phyloP scores from a whole-genome alignment of 2,888 invertebrate genomes.

The Hipparchia semele region DNA sequence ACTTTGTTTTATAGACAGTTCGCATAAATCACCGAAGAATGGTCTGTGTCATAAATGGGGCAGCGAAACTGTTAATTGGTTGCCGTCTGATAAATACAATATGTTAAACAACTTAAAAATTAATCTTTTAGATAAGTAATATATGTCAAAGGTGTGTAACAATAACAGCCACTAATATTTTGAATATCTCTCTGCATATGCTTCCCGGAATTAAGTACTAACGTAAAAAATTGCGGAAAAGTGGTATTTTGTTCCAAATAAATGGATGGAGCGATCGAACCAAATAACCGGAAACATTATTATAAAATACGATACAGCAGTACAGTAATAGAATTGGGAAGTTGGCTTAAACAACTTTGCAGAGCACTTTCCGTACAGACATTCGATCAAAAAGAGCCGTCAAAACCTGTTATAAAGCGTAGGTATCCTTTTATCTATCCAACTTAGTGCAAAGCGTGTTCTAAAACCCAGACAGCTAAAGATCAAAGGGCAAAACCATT shows the following conservation, averaged over 20 bases:
- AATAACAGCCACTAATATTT: too few relatives aligned
- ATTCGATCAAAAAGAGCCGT: constrained; percentile 1
- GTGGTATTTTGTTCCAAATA: neutral
- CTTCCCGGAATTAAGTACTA: neutral
- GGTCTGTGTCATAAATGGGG: too few relatives aligned
- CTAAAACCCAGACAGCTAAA: too few relatives aligned
- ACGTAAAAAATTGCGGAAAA: neutral
- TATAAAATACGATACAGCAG: neutral
- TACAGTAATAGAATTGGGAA: constrained; percentile 6
- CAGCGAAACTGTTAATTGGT: too few relatives aligned
- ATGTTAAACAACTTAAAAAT: too few relatives aligned
- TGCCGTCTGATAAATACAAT: too few relatives aligned
- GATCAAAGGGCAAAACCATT: neutral
- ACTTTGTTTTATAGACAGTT: neutral
- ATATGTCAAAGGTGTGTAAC: too few relatives aligned
- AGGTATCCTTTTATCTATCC: neutral
- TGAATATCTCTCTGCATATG: neutral
- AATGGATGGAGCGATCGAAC: neutral
- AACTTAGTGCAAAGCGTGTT: neutral
- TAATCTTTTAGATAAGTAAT: too few relatives aligned
- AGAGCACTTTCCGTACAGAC: constrained; percentile 5
- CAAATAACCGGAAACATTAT: neutral
- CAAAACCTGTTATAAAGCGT: neutral
- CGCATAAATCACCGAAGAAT: neutral
- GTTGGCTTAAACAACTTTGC: neutral